Evolutionary conservation across 2,797 vertebrate genomes (phyloP).

Genomic region (Centroberyx gerrardi): DNA sequence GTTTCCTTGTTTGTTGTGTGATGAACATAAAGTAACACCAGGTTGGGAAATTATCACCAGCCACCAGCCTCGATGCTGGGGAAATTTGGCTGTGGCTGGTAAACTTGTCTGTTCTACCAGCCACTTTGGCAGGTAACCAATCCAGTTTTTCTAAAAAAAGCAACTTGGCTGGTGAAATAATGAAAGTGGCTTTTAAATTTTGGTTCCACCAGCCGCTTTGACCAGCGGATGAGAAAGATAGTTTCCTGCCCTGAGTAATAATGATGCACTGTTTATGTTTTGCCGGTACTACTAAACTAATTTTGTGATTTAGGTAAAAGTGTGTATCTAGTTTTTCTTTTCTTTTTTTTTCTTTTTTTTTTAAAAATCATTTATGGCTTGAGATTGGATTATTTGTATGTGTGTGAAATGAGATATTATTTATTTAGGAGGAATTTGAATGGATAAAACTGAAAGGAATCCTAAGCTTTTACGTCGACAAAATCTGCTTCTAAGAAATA

Average conservation of each 20-base stretch:
- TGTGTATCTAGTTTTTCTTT: conserved; percentile 18
- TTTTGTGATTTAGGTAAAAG: conserved; percentile 34
- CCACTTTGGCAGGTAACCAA: not conserved
- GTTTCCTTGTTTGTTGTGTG: conserved; percentile 35
- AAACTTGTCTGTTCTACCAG: not conserved
- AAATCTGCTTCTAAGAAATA: conserved; percentile 47
- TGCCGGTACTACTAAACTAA: conserved; percentile 57
- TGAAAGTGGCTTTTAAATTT: not conserved
- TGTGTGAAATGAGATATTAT: conserved; percentile 57
- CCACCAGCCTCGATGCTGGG: not conserved
- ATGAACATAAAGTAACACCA: not conserved
- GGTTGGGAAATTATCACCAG: not conserved
- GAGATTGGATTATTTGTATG: conserved; percentile 36
- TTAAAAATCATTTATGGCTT: conserved; percentile 38
- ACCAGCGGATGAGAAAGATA: not conserved
- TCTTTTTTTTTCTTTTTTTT: conserved; percentile 8
- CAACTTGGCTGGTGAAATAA: not conserved
- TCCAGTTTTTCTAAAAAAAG: not conserved
- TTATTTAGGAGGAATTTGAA: conserved; percentile 66
- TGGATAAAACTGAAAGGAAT: conserved; percentile 39
- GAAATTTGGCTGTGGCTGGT: not conserved
- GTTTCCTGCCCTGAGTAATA: conserved; percentile 41
- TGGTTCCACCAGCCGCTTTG: conserved; percentile 21
- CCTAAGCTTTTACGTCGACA: conserved; percentile 35
- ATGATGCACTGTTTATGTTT: conserved; percentile 59